Percentiles rank a stretch among this genome's conserved stretches.
Conservation (phyloP, 2,113 vertebrate species). For the Pollachius pollachius region DNA sequence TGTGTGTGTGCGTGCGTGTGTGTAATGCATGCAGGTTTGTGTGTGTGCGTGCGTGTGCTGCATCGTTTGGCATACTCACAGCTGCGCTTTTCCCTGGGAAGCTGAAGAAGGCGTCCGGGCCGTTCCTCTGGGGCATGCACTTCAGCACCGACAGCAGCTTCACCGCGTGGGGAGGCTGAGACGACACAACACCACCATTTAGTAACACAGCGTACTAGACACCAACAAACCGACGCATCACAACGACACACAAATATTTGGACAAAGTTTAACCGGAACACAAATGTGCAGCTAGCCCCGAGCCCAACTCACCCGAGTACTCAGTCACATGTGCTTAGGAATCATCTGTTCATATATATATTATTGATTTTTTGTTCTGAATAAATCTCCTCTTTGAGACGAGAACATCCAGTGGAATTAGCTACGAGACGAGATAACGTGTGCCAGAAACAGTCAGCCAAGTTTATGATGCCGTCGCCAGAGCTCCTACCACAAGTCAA, state of each 20-base stretch:
- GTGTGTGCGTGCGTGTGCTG: background rate
- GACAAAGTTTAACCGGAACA: background rate
- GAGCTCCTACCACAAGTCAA: too few species aligned
- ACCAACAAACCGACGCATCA: background rate
- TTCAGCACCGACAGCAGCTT: conserved; percentile 93
- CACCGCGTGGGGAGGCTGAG: conserved; percentile 90
- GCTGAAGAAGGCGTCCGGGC: conserved; percentile 97
- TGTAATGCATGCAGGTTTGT: too few species aligned
- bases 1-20: too few species aligned
- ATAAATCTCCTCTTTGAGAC: background rate
- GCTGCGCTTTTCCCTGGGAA: conserved; percentile 98
- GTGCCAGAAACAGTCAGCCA: too few species aligned
- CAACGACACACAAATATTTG: background rate
- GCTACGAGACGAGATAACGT: background rate
- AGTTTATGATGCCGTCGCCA: too few species aligned
- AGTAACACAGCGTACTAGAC: conserved; percentile 36
- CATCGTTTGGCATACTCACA: conserved; percentile 69
- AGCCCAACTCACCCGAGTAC: too few species aligned
- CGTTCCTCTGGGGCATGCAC: conserved; percentile 91
- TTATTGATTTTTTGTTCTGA: conserved; percentile 21
- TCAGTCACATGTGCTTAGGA: too few species aligned
- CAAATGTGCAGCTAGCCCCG: background rate
- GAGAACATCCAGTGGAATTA: conserved; percentile 1
- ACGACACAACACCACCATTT: conserved; percentile 2
- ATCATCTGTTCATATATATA: too few species aligned